Evolutionary conservation across 1,140 invertebrate species (phyloP).

Genomic region (Paralvinella palmiformis): DNA sequence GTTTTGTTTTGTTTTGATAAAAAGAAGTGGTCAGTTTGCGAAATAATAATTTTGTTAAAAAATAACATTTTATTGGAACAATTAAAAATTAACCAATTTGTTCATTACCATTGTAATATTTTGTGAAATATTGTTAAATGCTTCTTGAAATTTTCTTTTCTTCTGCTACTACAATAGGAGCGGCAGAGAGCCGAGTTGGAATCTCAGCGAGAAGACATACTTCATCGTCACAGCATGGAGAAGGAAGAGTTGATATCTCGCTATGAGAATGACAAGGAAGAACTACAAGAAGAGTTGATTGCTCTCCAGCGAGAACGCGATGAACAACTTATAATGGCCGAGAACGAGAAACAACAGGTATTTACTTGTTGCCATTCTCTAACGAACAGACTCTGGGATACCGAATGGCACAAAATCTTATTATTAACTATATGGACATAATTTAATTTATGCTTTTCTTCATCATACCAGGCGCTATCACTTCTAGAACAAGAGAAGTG

Average conservation of each 20-base stretch:
- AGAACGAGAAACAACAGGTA: constrained; percentile 52
- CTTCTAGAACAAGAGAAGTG: constrained; percentile 37
- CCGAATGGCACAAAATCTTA: no score
- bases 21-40: no score
- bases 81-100: no score
- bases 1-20: no score
- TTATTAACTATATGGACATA: no score
- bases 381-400: no score
- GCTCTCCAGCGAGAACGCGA: constrained; percentile 42
- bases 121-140: background rate
- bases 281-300: constrained; percentile 41
- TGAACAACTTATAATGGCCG: constrained; percentile 45
- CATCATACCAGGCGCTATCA: constrained; percentile 1
- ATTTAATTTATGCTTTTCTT: no score
- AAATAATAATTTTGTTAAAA: no score
- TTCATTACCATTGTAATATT: no score
- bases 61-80: no score
- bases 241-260: constrained; percentile 39
- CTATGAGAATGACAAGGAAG: constrained; percentile 38
- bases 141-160: no score
- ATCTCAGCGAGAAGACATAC: constrained; percentile 36
- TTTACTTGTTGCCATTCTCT: background rate
- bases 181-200: constrained; percentile 42
- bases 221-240: constrained; percentile 40
- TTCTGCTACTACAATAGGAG: constrained; percentile 35